phyloP scores from a whole-genome alignment of 2,888 invertebrate genomes.

The Kryphioiulus occultus region DNA sequence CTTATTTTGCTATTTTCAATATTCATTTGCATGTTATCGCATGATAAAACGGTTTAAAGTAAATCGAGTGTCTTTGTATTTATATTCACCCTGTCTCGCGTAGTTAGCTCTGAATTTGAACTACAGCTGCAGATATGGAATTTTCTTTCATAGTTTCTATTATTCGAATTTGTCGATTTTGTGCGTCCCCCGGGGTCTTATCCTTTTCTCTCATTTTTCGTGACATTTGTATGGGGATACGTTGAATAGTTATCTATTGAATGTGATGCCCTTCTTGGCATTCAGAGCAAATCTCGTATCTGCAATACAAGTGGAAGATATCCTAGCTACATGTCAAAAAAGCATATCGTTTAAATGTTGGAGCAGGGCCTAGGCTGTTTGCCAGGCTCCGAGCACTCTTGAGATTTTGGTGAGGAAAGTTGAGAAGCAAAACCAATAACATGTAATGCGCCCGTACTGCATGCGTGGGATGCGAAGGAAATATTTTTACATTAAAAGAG shows the following conservation, averaged over 20 bases:
- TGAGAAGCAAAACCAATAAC: background rate
- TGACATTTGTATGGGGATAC: background rate
- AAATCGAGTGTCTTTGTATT: background rate
- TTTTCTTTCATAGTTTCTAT: background rate
- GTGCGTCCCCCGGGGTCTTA: background rate
- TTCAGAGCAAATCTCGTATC: background rate
- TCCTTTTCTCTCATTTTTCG: background rate
- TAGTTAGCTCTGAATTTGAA: background rate
- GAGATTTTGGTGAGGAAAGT: background rate
- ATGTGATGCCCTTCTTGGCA: background rate
- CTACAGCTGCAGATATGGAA: background rate
- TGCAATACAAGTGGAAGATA: constrained; percentile 8
- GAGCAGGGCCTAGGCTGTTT: background rate
- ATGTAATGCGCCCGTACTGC: background rate
- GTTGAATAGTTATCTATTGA: background rate
- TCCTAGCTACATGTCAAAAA: background rate
- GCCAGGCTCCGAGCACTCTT: background rate
- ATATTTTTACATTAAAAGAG: background rate
- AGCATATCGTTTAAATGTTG: background rate
- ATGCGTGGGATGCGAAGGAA: background rate
- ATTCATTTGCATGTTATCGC: no score
- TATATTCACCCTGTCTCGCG: background rate
- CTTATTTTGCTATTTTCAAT: no score
- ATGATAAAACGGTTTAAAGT: background rate
- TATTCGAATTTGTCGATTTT: background rate